Conservation (phyloP, 2,888 invertebrate species). For the Drosophila quasianomalipes region DNA sequence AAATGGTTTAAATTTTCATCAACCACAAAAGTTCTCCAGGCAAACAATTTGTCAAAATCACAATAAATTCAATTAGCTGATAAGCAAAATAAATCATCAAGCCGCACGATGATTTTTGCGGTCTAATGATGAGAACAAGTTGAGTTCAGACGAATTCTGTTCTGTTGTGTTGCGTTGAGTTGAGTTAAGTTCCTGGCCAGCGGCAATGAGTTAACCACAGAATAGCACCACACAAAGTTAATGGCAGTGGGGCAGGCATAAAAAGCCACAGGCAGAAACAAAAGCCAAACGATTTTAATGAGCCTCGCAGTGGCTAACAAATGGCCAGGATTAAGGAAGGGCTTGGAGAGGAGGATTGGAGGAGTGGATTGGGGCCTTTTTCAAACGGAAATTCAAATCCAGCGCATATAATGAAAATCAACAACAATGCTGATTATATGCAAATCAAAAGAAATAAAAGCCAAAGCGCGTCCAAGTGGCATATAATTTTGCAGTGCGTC, state of each 20-base stretch:
- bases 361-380: not conserved
- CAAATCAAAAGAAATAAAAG: slow-evolving; percentile 74
- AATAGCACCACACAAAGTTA: slow-evolving; percentile 45
- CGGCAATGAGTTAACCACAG: slow-evolving; percentile 60
- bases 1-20: slow-evolving; percentile 1
- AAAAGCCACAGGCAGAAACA: slow-evolving; percentile 52
- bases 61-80: slow-evolving; percentile 51
- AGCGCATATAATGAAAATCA: slow-evolving; percentile 49
- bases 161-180: slow-evolving; percentile 9
- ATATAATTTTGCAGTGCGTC: slow-evolving; percentile 66
- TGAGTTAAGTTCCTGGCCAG: slow-evolving; percentile 44
- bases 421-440: slow-evolving; percentile 76
- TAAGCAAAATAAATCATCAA: slow-evolving; percentile 53
- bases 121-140: slow-evolving; percentile 44
- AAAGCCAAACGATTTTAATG: slow-evolving; percentile 65
- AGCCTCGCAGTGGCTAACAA: slow-evolving; percentile 44
- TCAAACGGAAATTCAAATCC: slow-evolving; percentile 44
- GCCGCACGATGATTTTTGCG: slow-evolving; percentile 36
- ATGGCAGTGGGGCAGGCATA: slow-evolving; percentile 16
- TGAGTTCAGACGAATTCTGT: slow-evolving; percentile 11
- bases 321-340: slow-evolving; percentile 17
- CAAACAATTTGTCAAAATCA: slow-evolving; percentile 23
- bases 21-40: slow-evolving; percentile 11
- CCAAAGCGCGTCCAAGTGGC: slow-evolving; percentile 49
- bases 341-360: not conserved